Evolutionary conservation across 2,797 vertebrate genomes (phyloP).

Genomic region (Discoglossus pictus): DNA sequence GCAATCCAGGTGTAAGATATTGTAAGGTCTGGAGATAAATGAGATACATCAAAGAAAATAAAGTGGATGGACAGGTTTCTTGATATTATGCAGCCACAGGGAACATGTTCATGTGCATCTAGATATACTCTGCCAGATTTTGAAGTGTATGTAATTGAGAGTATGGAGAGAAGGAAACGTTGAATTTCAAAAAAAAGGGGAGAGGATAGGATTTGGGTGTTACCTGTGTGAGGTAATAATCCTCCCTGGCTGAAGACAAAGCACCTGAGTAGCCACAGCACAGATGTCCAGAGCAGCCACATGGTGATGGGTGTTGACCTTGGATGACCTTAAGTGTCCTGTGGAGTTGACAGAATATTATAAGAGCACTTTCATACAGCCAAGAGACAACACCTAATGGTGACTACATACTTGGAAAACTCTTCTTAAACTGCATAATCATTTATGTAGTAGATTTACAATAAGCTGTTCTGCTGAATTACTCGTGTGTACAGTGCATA

Average conservation of each 20-base stretch:
- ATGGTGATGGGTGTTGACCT: slow-evolving; percentile 12
- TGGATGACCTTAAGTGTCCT: slow-evolving; percentile 2
- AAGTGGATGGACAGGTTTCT: slow-evolving; percentile 1
- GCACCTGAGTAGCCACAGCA: slow-evolving; percentile 28
- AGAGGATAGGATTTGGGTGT: too few relatives aligned
- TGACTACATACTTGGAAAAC: too few relatives aligned
- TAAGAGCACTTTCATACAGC: too few relatives aligned
- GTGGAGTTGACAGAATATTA: background rate
- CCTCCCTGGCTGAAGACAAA: slow-evolving; percentile 35
- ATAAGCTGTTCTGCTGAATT: too few relatives aligned
- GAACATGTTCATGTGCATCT: background rate
- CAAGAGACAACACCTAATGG: too few relatives aligned
- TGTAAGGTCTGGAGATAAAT: background rate
- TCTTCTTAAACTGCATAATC: too few relatives aligned
- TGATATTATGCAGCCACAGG: background rate
- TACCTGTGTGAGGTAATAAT: slow-evolving; percentile 46
- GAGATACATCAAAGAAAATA: background rate
- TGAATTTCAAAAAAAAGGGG: too few relatives aligned
- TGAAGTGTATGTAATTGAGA: background rate
- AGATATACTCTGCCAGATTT: background rate
- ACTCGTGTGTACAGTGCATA: too few relatives aligned
- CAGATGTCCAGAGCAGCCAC: slow-evolving; percentile 36
- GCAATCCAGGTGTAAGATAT: slow-evolving; percentile 1
- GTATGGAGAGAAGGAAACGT: too few relatives aligned
- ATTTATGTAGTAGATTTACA: too few relatives aligned